These are phyloP conservation scores for Macrotrachela quadricornifera DNA, from an alignment of 1,140 invertebrate genomes.

Conservation along the genomic window DNA sequence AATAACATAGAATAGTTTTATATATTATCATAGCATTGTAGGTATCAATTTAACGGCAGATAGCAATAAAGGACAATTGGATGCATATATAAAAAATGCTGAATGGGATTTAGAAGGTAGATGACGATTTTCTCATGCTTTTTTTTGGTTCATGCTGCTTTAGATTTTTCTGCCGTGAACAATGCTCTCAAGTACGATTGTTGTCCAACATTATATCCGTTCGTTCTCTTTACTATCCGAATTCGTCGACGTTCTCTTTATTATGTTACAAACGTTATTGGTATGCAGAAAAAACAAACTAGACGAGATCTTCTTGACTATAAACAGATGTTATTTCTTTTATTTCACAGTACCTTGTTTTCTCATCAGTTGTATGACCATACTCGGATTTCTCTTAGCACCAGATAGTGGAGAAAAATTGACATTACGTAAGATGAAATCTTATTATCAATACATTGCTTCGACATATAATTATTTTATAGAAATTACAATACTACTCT, in stretches of 20 bases:
- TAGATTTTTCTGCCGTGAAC: neutral
- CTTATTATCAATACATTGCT: slow-evolving; percentile 16
- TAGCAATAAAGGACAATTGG: slow-evolving; percentile 12
- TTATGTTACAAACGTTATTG: slow-evolving; percentile 46
- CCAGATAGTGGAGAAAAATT: slow-evolving; percentile 95
- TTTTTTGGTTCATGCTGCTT: neutral
- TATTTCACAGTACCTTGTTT: slow-evolving; percentile 82
- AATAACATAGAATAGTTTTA: no score
- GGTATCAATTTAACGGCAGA: slow-evolving; percentile 1
- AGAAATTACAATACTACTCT: slow-evolving; percentile 55
- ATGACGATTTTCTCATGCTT: neutral
- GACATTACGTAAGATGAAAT: neutral
- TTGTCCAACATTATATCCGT: slow-evolving; percentile 27
- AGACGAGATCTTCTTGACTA: no score
- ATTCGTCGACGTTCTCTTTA: slow-evolving; percentile 89
- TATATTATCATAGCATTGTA: no score
- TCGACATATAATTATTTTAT: slow-evolving; percentile 26
- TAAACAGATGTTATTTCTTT: slow-evolving; percentile 37
- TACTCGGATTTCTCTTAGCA: slow-evolving; percentile 89
- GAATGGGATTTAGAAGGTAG: slow-evolving; percentile 20
- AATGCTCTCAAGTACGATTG: slow-evolving; percentile 27
- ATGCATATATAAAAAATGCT: slow-evolving; percentile 25
- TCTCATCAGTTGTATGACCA: slow-evolving; percentile 91
- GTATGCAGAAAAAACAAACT: no score
- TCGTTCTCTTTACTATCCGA: slow-evolving; percentile 72